Conservation (phyloP, 2,888 invertebrate species). For the Phalera bucephala region DNA sequence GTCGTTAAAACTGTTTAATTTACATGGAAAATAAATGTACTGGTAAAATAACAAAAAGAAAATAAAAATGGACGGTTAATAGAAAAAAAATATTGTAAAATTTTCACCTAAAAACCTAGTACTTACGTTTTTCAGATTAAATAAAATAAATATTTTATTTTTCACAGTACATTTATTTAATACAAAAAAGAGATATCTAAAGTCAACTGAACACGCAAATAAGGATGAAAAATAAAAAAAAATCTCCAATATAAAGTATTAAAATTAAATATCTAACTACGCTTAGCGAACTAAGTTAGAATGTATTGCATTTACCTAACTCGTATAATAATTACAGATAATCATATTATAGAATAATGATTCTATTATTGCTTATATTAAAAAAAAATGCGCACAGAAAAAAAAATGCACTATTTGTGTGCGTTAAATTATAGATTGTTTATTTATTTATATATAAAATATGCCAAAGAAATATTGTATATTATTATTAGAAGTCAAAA, state of each 20-base stretch:
- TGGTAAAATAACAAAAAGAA: constrained; percentile 22
- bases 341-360: too few species aligned
- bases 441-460: constrained; percentile 25
- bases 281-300: constrained; percentile 61
- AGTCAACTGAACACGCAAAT: constrained; percentile 30
- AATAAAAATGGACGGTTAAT: constrained; percentile 29
- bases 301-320: constrained; percentile 68
- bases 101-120: not conserved
- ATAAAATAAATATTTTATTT: constrained; percentile 15
- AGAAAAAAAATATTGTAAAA: constrained; percentile 5
- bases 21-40: constrained; percentile 25
- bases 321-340: constrained; percentile 42
- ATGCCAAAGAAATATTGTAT: constrained; percentile 25
- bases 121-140: constrained; percentile 6
- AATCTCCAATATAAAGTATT: constrained; percentile 46
- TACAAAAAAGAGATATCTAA: too few species aligned
- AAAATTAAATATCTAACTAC: constrained; percentile 60
- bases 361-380: constrained; percentile 40
- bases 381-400: constrained; percentile 48
- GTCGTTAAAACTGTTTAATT: constrained; percentile 8
- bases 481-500: constrained; percentile 4
- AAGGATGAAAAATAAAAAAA: constrained; percentile 36
- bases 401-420: constrained; percentile 55
- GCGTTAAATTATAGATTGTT: constrained; percentile 39
- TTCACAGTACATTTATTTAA: constrained; percentile 25